Percentiles rank a stretch among this genome's conserved stretches.
These are phyloP conservation scores for Penaeus indicus DNA, from an alignment of 1,140 invertebrate species.

Conservation along the genomic window DNA sequence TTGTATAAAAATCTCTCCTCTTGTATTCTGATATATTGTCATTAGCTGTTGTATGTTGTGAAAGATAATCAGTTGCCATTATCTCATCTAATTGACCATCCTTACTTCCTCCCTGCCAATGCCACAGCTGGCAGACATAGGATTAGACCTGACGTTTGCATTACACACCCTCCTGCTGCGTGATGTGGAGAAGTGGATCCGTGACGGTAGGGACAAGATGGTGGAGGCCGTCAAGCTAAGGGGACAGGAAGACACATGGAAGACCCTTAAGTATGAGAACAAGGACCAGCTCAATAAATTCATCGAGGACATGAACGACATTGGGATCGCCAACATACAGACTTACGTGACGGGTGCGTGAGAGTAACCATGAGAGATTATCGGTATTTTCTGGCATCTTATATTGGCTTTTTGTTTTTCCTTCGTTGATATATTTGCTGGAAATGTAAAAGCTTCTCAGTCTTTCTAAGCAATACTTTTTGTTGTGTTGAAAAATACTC, in stretches of 20 bases:
- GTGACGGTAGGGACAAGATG: constrained; percentile 81
- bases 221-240: constrained; percentile 81
- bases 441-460: too few species aligned
- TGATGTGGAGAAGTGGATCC: constrained; percentile 72
- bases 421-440: too few species aligned
- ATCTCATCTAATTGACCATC: background rate
- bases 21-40: too few species aligned
- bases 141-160: constrained; percentile 87
- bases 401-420: background rate
- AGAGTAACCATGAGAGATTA: background rate
- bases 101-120: background rate
- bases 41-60: background rate
- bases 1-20: background rate
- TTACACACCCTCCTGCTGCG: constrained; percentile 82
- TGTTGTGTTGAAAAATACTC: too few species aligned
- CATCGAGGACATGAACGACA: constrained; percentile 74
- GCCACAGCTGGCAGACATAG: constrained; percentile 77
- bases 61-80: background rate
- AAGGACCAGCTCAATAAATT: constrained; percentile 74
- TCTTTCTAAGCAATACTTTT: too few species aligned
- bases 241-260: constrained; percentile 80
- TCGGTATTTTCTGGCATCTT: background rate
- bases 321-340: constrained; percentile 74
- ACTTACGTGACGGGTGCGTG: constrained; percentile 74
- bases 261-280: constrained; percentile 78